phyloP scores from a whole-genome alignment of 2,113 vertebrate genomes.

The Siniperca knerii region DNA sequence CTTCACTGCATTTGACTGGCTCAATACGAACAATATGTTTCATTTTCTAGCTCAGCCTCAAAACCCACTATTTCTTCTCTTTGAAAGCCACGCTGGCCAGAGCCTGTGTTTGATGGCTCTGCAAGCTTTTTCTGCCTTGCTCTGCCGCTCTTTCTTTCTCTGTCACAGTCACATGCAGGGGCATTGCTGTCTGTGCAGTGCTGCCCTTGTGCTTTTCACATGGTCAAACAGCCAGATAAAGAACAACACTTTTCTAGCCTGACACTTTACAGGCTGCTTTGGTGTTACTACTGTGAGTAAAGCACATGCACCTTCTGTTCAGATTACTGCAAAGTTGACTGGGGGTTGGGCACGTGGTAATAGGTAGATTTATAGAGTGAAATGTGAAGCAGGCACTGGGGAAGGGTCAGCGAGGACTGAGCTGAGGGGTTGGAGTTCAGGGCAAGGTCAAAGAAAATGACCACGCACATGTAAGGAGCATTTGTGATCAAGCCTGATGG shows the following conservation, averaged over 20 bases:
- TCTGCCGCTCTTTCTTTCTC: conserved; percentile 11
- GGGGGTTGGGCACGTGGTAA: conserved; percentile 36
- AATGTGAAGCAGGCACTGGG: conserved; percentile 63
- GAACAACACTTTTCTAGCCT: conserved; percentile 16
- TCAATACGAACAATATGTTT: conserved; percentile 71
- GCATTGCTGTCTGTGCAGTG: conserved; percentile 9
- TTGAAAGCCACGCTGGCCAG: conserved; percentile 15
- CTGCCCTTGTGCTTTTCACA: conserved; percentile 44
- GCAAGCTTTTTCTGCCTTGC: conserved; percentile 21
- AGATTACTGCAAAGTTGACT: conserved; percentile 39
- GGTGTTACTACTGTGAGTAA: conserved; percentile 8
- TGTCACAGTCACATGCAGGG: conserved; percentile 31
- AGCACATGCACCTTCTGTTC: conserved; percentile 51
- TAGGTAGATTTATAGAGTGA: conserved; percentile 79
- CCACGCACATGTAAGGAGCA: conserved; percentile 10
- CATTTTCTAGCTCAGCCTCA: conserved; percentile 43
- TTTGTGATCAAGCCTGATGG: conserved; percentile 5
- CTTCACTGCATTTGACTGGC: conserved; percentile 73
- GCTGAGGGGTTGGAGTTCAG: conserved; percentile 71
- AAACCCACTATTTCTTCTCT: conserved; percentile 32
- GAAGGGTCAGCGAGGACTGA: conserved; percentile 58
- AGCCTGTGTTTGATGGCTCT: conserved; percentile 60
- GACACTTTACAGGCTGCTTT: conserved; percentile 26
- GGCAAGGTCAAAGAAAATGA: conserved; percentile 64
- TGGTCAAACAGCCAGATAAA: conserved; percentile 33